Evolutionary conservation across 1,140 invertebrate genomes (phyloP), one percentile per base, ranked within the genome.

Genomic region (Saccostrea echinata): DNA sequence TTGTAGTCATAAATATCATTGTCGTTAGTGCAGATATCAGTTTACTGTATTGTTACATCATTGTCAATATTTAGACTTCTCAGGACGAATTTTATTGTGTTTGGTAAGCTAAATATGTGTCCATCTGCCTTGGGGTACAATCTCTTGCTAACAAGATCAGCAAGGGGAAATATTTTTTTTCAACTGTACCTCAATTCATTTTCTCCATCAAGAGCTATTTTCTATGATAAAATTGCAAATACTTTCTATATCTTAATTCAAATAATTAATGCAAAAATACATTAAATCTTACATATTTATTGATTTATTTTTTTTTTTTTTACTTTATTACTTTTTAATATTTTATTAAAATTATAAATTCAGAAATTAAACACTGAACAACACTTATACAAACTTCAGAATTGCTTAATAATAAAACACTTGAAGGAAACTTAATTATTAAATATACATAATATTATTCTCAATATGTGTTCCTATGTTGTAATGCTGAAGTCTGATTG

Each of bases 1-100:
- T 33, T 76, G 30, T 33, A 30, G 68, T 76, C 24, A 21, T 61
- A 76, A 76, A 30, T 76, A 30, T 76, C 27, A 30, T 76, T 76
- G 68, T 27, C 3, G 68, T 76, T 76, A 33, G 6, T 30, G 68
- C 68, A 76, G 68, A 27, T 76, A 76, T 76, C 68, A 30, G 30
- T 76, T 35, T 76, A 76, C 68, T 27, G 33, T 76, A 30, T 30
- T 76, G 68, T 76, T 76, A 76, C 68, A 76, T 76, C 68, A 76
- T 16, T 33, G 68, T 76, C 30, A 76, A 76, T 76, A 76, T 76
- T 76, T 76, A 76, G 27, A 76, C 27, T 76, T 76, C 30, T 76
- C 68, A 11, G 30, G 68, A 33, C 24, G 12, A 76, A 16, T 33
- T 76, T 35, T 76, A 76, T 76, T 76, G 27, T 76, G 13, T 30